A percentile compares a stretch with the other conserved stretches of the same genome.
Evolutionary conservation across 2,113 vertebrate genomes (phyloP).

Genomic region (Illadopsis cleaveri): DNA sequence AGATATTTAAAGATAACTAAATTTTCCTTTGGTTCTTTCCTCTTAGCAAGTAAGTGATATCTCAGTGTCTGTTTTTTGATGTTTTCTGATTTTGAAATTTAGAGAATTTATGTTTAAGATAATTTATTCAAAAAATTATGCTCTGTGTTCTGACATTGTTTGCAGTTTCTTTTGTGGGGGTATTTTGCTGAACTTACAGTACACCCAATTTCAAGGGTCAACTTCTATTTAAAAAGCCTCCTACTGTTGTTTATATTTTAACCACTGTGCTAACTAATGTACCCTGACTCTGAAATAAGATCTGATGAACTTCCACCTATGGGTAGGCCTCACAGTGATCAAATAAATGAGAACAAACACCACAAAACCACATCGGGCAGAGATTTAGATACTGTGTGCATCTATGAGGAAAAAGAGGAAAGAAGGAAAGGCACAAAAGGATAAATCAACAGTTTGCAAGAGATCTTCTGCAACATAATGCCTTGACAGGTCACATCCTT

Average conservation of each 20-base stretch:
- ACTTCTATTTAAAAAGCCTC: slow-evolving; percentile 54
- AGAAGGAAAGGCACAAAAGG: neutral
- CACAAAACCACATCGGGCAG: neutral
- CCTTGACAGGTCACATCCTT: neutral
- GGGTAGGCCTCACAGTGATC: slow-evolving; percentile 1
- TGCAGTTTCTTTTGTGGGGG: neutral
- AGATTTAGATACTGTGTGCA: neutral
- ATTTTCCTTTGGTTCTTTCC: neutral
- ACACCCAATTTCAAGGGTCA: slow-evolving; percentile 62
- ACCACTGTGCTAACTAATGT: slow-evolving; percentile 58
- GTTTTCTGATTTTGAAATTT: neutral
- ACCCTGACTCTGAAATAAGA: slow-evolving; percentile 47
- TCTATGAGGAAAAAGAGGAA: neutral
- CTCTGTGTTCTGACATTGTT: neutral
- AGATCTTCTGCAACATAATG: neutral
- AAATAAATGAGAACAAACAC: slow-evolving; percentile 56
- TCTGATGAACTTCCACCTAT: slow-evolving; percentile 54
- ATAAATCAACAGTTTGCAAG: neutral
- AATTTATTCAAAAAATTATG: neutral
- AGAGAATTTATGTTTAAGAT: neutral
- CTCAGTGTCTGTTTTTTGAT: neutral
- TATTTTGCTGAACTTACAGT: slow-evolving; percentile 41
- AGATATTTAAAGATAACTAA: neutral
- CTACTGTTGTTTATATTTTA: slow-evolving; percentile 60
- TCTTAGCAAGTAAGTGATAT: neutral